These are phyloP conservation scores for Ceraclea dissimilis DNA, from an alignment of 2,888 invertebrate species.

Conservation along the genomic window DNA sequence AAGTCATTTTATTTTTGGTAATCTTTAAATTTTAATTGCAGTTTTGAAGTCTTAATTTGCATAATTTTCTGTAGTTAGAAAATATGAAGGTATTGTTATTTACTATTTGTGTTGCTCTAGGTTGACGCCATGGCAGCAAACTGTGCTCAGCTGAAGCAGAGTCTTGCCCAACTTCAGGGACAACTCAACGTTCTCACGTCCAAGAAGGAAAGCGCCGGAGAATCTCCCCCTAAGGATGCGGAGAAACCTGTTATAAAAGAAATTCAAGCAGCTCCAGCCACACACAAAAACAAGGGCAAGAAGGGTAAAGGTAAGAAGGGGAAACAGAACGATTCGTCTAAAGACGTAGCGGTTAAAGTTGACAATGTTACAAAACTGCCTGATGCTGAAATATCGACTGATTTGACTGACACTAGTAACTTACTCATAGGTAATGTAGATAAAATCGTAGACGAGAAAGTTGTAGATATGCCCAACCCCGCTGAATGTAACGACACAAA, in stretches of 20 bases:
- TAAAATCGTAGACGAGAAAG: too few relatives aligned
- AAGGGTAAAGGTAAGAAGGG: conserved; percentile 25
- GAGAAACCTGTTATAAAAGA: conserved; percentile 21
- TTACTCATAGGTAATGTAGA: too few relatives aligned
- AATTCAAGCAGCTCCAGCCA: not conserved
- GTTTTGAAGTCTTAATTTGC: too few relatives aligned
- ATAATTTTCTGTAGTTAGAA: too few relatives aligned
- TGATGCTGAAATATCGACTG: not conserved
- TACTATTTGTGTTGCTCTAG: too few relatives aligned
- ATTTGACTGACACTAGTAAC: not conserved
- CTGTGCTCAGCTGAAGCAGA: conserved; percentile 52
- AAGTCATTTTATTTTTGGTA: not conserved
- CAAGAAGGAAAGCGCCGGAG: conserved; percentile 19
- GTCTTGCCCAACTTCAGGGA: conserved; percentile 50
- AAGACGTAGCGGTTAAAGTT: too few relatives aligned
- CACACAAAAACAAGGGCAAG: conserved; percentile 21
- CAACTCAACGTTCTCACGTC: conserved; percentile 46
- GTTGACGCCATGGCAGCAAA: conserved; percentile 55
- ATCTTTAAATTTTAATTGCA: not conserved
- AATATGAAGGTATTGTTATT: too few relatives aligned
- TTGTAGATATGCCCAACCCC: too few relatives aligned
- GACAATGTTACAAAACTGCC: not conserved
- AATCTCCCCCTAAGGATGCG: conserved; percentile 29
- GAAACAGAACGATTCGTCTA: conserved; percentile 29
- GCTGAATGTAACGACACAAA: too few relatives aligned